Percentiles rank a stretch among this genome's conserved stretches.
phyloP scores from a whole-genome alignment of 2,113 vertebrate species.

The Hemiscyllium ocellatum region DNA sequence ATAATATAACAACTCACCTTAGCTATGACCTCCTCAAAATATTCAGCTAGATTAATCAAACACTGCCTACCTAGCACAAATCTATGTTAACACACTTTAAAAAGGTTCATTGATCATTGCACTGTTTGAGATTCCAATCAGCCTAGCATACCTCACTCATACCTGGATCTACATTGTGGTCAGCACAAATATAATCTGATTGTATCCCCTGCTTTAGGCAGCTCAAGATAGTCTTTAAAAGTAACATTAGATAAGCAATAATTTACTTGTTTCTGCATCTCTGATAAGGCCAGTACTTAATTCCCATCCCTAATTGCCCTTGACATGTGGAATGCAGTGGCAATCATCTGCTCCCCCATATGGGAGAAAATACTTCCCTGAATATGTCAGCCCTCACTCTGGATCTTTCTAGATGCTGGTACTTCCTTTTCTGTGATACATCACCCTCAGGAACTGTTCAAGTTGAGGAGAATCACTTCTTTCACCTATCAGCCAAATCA shows the following conservation, averaged over 20 bases:
- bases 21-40: neutral
- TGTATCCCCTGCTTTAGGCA: neutral
- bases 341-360: neutral
- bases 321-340: neutral
- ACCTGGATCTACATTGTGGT: neutral
- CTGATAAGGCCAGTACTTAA: no score
- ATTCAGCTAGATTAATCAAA: neutral
- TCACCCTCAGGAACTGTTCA: neutral
- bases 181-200: neutral
- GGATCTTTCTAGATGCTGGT: neutral
- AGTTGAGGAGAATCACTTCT: neutral
- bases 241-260: neutral
- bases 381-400: neutral
- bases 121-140: neutral
- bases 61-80: neutral
- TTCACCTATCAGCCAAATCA: neutral
- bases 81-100: neutral
- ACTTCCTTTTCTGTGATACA: no score
- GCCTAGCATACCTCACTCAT: neutral
- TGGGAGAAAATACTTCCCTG: neutral
- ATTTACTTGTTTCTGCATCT: neutral
- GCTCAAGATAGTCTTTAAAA: neutral
- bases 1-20: neutral
- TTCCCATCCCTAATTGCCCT: neutral
- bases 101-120: neutral